These are phyloP conservation scores for Protobothrops mucrosquamatus DNA, from an alignment of 2,113 vertebrate species.

Conservation along the genomic window DNA sequence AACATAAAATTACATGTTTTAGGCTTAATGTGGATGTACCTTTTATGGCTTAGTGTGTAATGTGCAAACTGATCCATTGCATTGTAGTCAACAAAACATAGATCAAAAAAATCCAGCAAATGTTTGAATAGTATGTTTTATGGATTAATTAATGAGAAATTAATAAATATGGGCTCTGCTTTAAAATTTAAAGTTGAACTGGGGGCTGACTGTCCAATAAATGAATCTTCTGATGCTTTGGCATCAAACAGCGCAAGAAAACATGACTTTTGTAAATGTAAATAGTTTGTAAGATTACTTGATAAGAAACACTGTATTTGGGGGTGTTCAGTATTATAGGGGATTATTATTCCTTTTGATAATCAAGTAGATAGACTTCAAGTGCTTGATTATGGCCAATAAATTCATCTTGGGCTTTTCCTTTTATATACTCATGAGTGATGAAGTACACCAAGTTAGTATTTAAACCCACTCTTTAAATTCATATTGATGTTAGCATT, in stretches of 20 bases:
- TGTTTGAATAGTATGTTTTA: neutral
- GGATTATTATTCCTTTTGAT: neutral
- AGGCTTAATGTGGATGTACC: neutral
- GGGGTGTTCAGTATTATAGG: neutral
- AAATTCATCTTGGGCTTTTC: neutral
- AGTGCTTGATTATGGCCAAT: neutral
- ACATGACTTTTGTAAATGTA: neutral
- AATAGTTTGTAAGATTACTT: neutral
- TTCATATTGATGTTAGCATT: neutral
- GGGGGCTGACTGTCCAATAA: neutral
- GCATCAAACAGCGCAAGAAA: neutral
- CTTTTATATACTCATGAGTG: neutral
- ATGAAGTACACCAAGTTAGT: neutral
- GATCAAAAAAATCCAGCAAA: neutral
- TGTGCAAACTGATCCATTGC: neutral
- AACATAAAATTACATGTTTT: neutral
- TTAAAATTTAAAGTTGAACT: neutral
- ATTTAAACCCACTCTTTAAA: neutral
- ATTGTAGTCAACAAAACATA: neutral
- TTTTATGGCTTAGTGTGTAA: neutral
- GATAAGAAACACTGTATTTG: neutral
- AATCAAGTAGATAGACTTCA: neutral
- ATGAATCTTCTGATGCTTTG: neutral
- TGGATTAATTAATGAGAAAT: neutral
- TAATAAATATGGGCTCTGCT: neutral